phyloP scores from a whole-genome alignment of 2,888 invertebrate species.

The Drepana falcataria region DNA sequence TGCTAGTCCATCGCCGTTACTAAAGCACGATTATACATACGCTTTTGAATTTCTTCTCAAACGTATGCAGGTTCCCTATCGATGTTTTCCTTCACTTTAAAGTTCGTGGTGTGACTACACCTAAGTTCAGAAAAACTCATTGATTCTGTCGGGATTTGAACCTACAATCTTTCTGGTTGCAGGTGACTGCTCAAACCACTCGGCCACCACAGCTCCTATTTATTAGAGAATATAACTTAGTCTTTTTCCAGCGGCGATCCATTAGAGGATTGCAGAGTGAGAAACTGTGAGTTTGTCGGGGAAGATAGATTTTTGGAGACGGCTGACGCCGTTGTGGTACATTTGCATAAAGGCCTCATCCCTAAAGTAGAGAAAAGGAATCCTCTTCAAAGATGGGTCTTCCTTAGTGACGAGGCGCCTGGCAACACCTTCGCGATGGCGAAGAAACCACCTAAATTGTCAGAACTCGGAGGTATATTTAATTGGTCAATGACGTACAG shows the following conservation, averaged over 20 bases:
- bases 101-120: too few relatives aligned
- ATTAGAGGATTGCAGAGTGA: conserved; percentile 78
- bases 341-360: conserved; percentile 65
- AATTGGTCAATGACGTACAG: conserved; percentile 86
- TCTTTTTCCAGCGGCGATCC: conserved; percentile 63
- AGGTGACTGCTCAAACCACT: too few relatives aligned
- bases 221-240: not conserved
- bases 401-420: conserved; percentile 84
- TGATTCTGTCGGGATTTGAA: too few relatives aligned
- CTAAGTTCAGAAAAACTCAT: too few relatives aligned
- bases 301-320: conserved; percentile 54
- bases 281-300: conserved; percentile 81
- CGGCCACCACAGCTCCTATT: too few relatives aligned
- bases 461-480: conserved; percentile 79
- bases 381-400: conserved; percentile 82
- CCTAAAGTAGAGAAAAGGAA: conserved; percentile 37
- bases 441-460: conserved; percentile 36
- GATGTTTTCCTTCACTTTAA: too few relatives aligned
- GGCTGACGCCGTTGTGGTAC: conserved; percentile 81
- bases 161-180: too few relatives aligned
- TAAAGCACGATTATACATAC: too few relatives aligned
- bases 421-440: conserved; percentile 73
- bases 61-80: too few relatives aligned
- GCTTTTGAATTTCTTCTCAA: too few relatives aligned
- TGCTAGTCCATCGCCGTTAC: too few relatives aligned